A percentile compares a stretch with the other conserved stretches of the same genome.
phyloP scores from a whole-genome alignment of 2,113 vertebrate species.

The Neoarius graeffei region DNA sequence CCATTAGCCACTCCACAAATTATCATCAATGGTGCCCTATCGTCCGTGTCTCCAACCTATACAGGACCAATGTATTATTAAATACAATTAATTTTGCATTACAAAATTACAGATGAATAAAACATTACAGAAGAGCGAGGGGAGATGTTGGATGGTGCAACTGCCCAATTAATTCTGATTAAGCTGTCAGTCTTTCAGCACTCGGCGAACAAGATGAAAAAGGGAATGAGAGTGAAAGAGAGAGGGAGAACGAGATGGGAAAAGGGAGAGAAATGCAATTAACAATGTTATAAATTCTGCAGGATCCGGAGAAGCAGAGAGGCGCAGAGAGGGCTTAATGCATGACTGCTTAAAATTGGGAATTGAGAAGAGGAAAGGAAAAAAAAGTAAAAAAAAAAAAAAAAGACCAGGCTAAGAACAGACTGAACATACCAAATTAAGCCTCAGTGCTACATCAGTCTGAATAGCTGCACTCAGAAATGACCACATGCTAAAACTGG shows the following conservation, averaged over 20 bases:
- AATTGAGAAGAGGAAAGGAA: not conserved
- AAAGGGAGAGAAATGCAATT: conserved; percentile 45
- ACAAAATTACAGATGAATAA: conserved; percentile 64
- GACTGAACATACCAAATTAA: not conserved
- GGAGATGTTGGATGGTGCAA: conserved; percentile 54
- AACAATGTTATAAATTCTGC: conserved; percentile 45
- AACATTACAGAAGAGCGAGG: conserved; percentile 51
- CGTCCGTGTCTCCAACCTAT: conserved; percentile 54
- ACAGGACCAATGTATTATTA: conserved; percentile 61
- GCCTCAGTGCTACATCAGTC: not conserved
- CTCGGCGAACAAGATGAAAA: conserved; percentile 45
- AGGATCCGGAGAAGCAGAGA: conserved; percentile 8
- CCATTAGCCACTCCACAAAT: conserved; percentile 41
- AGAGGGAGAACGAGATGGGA: not conserved
- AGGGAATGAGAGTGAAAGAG: not conserved
- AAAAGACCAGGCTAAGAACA: not conserved
- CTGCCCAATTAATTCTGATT: conserved; percentile 62
- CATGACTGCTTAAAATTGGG: conserved; percentile 10
- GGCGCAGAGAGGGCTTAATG: conserved; percentile 9
- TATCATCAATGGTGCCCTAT: conserved; percentile 40
- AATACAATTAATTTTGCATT: conserved; percentile 65
- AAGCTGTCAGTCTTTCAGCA: conserved; percentile 57
- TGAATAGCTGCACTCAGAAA: not conserved
- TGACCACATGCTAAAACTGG: not conserved
- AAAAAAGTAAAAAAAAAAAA: not conserved